phyloP scores from a whole-genome alignment of 2,113 vertebrate species.

The Stercorarius parasiticus region DNA sequence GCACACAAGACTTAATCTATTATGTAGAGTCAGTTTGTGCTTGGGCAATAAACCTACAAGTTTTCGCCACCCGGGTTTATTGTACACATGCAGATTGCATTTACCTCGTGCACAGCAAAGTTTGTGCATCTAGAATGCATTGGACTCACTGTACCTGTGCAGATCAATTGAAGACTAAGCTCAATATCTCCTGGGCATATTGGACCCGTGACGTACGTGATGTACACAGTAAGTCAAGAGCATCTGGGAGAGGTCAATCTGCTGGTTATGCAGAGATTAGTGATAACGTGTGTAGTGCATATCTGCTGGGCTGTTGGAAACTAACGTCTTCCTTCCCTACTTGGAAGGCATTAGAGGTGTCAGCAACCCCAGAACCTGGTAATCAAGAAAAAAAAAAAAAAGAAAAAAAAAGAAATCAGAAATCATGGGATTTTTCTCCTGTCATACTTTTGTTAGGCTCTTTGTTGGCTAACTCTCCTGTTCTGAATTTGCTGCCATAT shows the following conservation, averaged over 20 bases:
- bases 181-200: neutral
- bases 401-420: neutral
- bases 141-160: neutral
- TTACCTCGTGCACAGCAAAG: neutral
- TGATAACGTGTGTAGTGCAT: neutral
- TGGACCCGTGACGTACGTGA: neutral
- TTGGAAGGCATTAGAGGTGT: neutral
- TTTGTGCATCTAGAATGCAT: neutral
- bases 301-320: neutral
- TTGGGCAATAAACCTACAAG: neutral
- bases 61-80: neutral
- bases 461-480: neutral
- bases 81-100: neutral
- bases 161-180: neutral
- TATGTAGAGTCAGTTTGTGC: neutral
- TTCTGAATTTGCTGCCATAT: neutral
- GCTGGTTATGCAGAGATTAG: neutral
- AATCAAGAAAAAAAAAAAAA: neutral
- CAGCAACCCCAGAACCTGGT: neutral
- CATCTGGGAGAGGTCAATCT: slow-evolving; percentile 11
- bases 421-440: neutral
- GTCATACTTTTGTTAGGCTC: neutral
- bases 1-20: neutral
- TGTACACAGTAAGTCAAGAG: neutral
- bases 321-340: neutral